phyloP scores from a whole-genome alignment of 2,888 invertebrate species.

The Gortyna flavago region DNA sequence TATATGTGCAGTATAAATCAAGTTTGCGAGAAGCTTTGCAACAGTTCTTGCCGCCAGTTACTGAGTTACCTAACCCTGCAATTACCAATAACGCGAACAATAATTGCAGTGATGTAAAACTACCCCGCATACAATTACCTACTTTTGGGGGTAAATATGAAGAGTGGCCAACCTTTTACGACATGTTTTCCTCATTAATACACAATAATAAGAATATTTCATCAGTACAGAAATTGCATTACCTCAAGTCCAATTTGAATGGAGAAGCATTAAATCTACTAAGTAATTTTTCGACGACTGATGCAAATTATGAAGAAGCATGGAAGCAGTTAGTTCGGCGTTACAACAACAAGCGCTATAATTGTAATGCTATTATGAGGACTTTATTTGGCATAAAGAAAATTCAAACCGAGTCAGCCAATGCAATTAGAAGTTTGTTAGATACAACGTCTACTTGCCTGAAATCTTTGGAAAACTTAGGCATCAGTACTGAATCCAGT shows the following conservation, averaged over 20 bases:
- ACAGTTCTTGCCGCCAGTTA: not conserved
- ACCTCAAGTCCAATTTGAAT: no score
- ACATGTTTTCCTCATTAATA: constrained; percentile 3
- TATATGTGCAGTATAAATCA: no score
- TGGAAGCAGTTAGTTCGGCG: no score
- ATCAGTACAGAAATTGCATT: not conserved
- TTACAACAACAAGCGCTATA: no score
- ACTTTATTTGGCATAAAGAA: no score
- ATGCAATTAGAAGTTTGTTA: not conserved
- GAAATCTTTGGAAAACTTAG: not conserved
- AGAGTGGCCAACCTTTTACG: constrained; percentile 1
- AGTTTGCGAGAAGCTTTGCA: not conserved
- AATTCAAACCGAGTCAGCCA: no score
- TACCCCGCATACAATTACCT: not conserved
- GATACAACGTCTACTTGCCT: not conserved
- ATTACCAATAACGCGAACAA: not conserved
- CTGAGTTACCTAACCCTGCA: not conserved
- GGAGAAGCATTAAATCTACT: no score
- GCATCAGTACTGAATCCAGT: not conserved
- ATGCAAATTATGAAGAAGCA: no score
- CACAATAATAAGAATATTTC: constrained; percentile 1
- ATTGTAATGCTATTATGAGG: no score
- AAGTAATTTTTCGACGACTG: no score
- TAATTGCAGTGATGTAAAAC: not conserved
- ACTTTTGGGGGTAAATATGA: not conserved